Evolutionary conservation across 2,113 vertebrate species (phyloP).

Genomic region (Rafetus swinhoei): DNA sequence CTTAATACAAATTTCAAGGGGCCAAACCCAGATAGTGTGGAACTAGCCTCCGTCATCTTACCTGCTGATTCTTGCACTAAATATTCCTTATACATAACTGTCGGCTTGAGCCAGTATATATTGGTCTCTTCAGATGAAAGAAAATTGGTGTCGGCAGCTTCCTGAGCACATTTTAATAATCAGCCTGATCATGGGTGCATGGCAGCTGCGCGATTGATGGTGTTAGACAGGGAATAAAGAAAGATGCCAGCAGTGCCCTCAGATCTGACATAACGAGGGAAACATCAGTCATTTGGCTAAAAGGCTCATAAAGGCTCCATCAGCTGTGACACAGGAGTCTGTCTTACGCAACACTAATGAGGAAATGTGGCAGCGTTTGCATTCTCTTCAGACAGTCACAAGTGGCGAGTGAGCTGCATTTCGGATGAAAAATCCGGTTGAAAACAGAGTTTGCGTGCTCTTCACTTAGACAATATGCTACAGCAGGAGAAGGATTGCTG

Average conservation of each 20-base stretch:
- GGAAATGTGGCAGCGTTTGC: constrained; percentile 76
- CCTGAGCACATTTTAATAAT: constrained; percentile 83
- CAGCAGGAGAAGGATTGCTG: constrained; percentile 44
- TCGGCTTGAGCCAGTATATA: constrained; percentile 63
- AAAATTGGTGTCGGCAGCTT: constrained; percentile 76
- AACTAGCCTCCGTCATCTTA: constrained; percentile 35
- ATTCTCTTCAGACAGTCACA: constrained; percentile 77
- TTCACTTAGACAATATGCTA: constrained; percentile 45
- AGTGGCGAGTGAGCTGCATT: constrained; percentile 74
- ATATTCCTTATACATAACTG: constrained; percentile 61
- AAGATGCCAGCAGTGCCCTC: constrained; percentile 82
- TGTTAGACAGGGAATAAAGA: constrained; percentile 83
- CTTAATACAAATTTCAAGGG: constrained; percentile 15
- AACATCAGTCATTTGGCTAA: constrained; percentile 86
- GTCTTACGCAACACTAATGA: constrained; percentile 81
- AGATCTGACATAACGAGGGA: constrained; percentile 82
- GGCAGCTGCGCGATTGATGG: constrained; percentile 81
- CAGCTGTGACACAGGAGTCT: constrained; percentile 80
- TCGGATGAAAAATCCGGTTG: constrained; percentile 65
- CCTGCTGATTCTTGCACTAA: constrained; percentile 68
- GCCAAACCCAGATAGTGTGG: constrained; percentile 13
- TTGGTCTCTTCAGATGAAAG: constrained; percentile 79
- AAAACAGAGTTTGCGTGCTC: constrained; percentile 56
- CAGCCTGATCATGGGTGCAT: constrained; percentile 80
- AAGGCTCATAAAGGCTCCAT: constrained; percentile 83